phyloP scores from a whole-genome alignment of 2,888 invertebrate genomes.

The Anagyrus pseudococci region DNA sequence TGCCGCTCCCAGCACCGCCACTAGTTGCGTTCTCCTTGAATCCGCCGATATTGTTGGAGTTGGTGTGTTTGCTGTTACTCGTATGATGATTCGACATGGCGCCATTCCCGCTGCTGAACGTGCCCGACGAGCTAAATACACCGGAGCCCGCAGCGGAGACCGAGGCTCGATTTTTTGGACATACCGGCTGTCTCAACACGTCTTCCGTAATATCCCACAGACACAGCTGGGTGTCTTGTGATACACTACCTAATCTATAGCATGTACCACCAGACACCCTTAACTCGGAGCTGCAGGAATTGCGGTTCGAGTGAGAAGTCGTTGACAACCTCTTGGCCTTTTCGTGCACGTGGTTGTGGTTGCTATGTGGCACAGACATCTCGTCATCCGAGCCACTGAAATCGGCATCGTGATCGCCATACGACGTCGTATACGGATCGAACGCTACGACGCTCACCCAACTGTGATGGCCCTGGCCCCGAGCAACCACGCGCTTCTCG shows the following conservation, averaged over 20 bases:
- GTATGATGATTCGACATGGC: slow-evolving; percentile 51
- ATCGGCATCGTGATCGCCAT: slow-evolving; percentile 66
- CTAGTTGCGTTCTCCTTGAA: slow-evolving; percentile 52
- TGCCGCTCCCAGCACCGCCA: slow-evolving; percentile 50
- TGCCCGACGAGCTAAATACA: slow-evolving; percentile 54
- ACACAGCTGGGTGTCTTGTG: slow-evolving; percentile 97
- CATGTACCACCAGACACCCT: slow-evolving; percentile 67
- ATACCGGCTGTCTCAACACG: slow-evolving; percentile 79
- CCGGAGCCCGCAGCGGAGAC: slow-evolving; percentile 55
- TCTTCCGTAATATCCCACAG: slow-evolving; percentile 99
- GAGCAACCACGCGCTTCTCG: slow-evolving; percentile 92
- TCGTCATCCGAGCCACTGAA: slow-evolving; percentile 68
- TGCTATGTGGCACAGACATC: slow-evolving; percentile 55
- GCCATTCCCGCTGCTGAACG: slow-evolving; percentile 58
- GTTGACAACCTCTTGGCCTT: slow-evolving; percentile 52
- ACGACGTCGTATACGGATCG: slow-evolving; percentile 83
- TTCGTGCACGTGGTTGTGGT: slow-evolving; percentile 55
- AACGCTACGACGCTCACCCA: slow-evolving; percentile 98
- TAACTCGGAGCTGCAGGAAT: slow-evolving; percentile 60
- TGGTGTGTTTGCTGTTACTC: slow-evolving; percentile 52
- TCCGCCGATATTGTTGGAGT: slow-evolving; percentile 52
- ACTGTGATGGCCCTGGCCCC: slow-evolving; percentile 96
- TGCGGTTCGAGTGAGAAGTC: slow-evolving; percentile 58
- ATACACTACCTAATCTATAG: slow-evolving; percentile 91
- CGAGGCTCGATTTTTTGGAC: slow-evolving; percentile 60